Base-by-base conservation (phyloP, 2,888 invertebrate species). In the Lasius platythorax region DNA sequence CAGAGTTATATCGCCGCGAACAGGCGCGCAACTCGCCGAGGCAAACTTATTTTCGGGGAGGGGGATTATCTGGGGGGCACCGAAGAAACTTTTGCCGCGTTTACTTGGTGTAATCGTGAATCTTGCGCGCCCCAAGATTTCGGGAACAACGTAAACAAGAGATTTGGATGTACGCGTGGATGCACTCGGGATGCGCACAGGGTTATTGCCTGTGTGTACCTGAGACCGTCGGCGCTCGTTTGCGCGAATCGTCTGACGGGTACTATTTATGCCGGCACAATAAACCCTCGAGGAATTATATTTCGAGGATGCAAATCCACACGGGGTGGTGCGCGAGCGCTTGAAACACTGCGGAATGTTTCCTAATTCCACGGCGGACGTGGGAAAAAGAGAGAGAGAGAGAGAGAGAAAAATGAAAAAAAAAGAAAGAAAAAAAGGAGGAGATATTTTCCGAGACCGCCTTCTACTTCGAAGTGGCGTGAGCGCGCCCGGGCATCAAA, bases 271-370 rank as follows among this genome's bases (percentile, higher is more conserved):
- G 74, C 58, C 56, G 50, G 78, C 85, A 68, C 79, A 64, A 68
- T 81, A 75, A 85, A 70, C 84, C 75, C 74, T 11, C 46, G 50
- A 85, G 79, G 58, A 84, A 85, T 84, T 85, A 84, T 84, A 84
- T 83, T 73, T 76, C 56, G 72, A 66, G 83, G 67, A 83, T 73
- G 85, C 75, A 83, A 83, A 85, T 81, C 46, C 33, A 56, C 78
- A 30, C 40, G 40, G 46, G n/a, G 56, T 15, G 33, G 23, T 9
- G 61, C 30, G 75, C 12, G 76, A 4, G 61, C 61, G 46, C 73
- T 8, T 8, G 46, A 61, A 72, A 79, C 73, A 61, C 43, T 61
- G 73, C 73, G 18, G 79, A 50, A 61, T 63, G 50, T n/a, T 46
- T 73, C 33, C 50, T 53, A 33, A 70, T 70, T 70, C 28, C 46